Evolutionary conservation across 2,888 invertebrate genomes (phyloP).

Genomic region (Zelleria hepariella): DNA sequence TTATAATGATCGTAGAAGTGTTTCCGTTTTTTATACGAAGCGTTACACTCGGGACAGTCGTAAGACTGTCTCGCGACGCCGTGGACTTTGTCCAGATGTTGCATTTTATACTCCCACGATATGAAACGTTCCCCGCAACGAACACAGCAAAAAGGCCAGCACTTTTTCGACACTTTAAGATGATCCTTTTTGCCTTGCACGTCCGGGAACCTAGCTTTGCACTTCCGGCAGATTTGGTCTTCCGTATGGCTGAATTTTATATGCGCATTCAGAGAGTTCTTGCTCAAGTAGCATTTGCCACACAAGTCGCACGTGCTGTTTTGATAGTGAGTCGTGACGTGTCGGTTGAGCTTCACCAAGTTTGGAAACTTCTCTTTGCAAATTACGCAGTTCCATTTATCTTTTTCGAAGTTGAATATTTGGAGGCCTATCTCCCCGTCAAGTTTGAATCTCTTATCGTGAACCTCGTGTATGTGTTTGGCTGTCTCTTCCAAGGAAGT

Average conservation of each 20-base stretch:
- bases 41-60: constrained; percentile 43
- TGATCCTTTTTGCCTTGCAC: constrained; percentile 37
- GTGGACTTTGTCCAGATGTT: constrained; percentile 38
- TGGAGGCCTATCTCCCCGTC: constrained; percentile 42
- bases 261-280: constrained; percentile 48
- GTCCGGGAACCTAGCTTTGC: constrained; percentile 44
- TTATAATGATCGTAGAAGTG: constrained; percentile 51
- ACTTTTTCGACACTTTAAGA: constrained; percentile 31
- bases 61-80: constrained; percentile 31
- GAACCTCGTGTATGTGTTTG: constrained; percentile 34
- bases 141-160: constrained; percentile 45
- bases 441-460: constrained; percentile 32
- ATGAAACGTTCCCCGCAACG: constrained; percentile 47
- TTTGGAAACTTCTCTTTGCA: constrained; percentile 43
- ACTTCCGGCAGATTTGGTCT: constrained; percentile 41
- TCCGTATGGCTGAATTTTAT: constrained; percentile 40
- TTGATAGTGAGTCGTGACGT: constrained; percentile 47
- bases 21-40: constrained; percentile 29
- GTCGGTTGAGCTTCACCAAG: constrained; percentile 41
- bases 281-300: constrained; percentile 42
- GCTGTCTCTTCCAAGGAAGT: constrained; percentile 34
- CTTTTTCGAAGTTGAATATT: constrained; percentile 41
- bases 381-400: constrained; percentile 40
- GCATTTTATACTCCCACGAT: constrained; percentile 49
- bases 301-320: constrained; percentile 52